Percentiles rank a stretch among this genome's conserved stretches.
Evolutionary conservation across 2,888 invertebrate genomes (phyloP).

Genomic region (Dasysyrphus tricinctus): DNA sequence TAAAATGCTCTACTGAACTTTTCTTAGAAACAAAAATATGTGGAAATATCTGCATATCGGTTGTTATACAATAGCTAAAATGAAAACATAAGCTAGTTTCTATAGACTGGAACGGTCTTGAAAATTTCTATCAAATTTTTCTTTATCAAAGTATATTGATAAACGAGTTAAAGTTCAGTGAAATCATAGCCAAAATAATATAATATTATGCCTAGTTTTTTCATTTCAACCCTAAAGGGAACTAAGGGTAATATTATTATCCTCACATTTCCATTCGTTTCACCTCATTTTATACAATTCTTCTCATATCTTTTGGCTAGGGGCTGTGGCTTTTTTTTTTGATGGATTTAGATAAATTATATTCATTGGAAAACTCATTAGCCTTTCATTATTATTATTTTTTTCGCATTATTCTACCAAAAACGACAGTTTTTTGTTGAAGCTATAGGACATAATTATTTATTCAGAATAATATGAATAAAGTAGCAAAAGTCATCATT

Average conservation of each 20-base stretch:
- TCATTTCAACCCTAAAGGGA: too few relatives aligned
- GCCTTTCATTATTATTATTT: constrained; percentile 1
- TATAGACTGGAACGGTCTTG: too few relatives aligned
- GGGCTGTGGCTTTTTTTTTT: background rate
- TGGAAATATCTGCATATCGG: too few relatives aligned
- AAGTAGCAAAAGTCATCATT: background rate
- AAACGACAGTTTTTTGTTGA: background rate
- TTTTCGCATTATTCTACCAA: background rate
- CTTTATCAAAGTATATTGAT: too few relatives aligned
- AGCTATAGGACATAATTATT: constrained; percentile 21
- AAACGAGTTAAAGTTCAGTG: too few relatives aligned
- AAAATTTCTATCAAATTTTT: too few relatives aligned
- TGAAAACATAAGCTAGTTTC: too few relatives aligned
- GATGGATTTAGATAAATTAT: constrained; percentile 9
- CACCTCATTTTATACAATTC: background rate
- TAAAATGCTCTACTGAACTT: too few relatives aligned
- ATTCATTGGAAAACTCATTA: constrained; percentile 34
- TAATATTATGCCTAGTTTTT: too few relatives aligned
- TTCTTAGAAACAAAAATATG: too few relatives aligned
- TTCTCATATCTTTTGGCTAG: background rate
- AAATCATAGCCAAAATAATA: too few relatives aligned
- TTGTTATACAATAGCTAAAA: too few relatives aligned
- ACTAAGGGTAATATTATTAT: background rate
- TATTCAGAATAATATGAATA: constrained; percentile 19
- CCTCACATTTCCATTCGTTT: constrained; percentile 41